Evolutionary conservation across 2,113 vertebrate genomes (phyloP), one percentile per base, ranked within the genome.

Genomic region (Eira barbara): DNA sequence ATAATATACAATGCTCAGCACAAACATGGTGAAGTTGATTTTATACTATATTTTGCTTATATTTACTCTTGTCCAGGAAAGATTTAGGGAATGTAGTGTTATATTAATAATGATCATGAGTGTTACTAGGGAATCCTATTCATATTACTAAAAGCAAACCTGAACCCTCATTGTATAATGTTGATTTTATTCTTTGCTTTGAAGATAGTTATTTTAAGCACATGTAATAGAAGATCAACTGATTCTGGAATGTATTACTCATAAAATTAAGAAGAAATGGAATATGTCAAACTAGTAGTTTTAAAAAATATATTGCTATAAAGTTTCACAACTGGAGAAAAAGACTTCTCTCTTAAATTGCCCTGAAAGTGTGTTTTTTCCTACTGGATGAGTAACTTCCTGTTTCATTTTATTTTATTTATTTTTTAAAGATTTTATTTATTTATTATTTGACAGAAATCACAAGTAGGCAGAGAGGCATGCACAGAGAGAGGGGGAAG

Each of bases 151-250:
- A 71, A 95, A 47, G 27, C 31, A 93, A 94, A 65, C 5, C 91
- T 45, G 89, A 92, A 49, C 17, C 9, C 1, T 36, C 7, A 81
- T 80, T 23, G 27, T 86, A 78, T 92, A 67, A 88, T 74, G 31
- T 92, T 63, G 29, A 52, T 92, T 96, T 92, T 18, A 78, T 95
- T 52, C 39, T 82, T 85, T 83, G 79, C 29, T 7, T 78, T 89
- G 79, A 78, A 94, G 23, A 89, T 74, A 84, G 76, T 95, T 95
- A 80, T 91, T 94, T 97, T 91, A 88, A 93, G 45, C 0, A 80
- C 67, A 55, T 52, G 4, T 92, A 80, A 25, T 87, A 91, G 20
- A 81, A 85, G 55, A 57, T 65, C 23, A 71, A 23, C 49, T 85
- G 52, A 85, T 84, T 55, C 34, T 81, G 39, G 7, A 57, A 76